Evolutionary conservation across 2,888 invertebrate genomes (phyloP), one percentile per base, ranked within the genome.

Genomic region (Volucella inanis): DNA sequence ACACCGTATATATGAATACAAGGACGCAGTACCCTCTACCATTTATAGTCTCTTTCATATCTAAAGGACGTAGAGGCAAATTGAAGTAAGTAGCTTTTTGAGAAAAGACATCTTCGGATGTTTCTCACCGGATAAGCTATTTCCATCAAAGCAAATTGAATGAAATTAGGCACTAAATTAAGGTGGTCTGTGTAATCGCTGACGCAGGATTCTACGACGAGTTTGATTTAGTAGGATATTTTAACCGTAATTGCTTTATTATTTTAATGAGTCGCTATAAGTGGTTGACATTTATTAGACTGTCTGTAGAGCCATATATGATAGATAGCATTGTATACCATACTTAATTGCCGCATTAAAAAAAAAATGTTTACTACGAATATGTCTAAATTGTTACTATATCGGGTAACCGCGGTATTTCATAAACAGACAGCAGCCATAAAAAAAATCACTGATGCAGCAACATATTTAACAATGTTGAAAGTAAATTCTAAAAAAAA

Each of bases 111-210:
- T 22, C 59, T 71, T 71, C 41, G 41, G 59, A 70, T 59, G 45
- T 55, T 59, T 15, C 39, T 49, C 18, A n/a, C 18, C 50, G 22
- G 59, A 59, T 61, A 50, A 22, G 41, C 49, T 59, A 50, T 61
- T 61, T 50, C n/a, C 71, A 71, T 59, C 71, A 71, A 71, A 49
- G 71, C 62, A 64, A 49, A 55, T 54, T 74, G 74, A 62, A 74
- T 64, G 64, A 74, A 54, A 74, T 64, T 54, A 49, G 45, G 64
- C 10, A 39, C 39, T 64, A 47, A 74, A 64, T 64, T 55, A 18
- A 64, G 54, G 11, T 49, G 4, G n/a, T 8, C 22, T 59, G n/a
- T 41, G 59, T 43, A 41, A 59, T 41, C 47, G 49, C 70, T n/a
- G 59, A 49, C 59, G 43, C 41, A 61, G 15, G 22, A 71, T 41